Conservation (phyloP, 2,113 vertebrate species). For the Mandrillus leucophaeus region DNA sequence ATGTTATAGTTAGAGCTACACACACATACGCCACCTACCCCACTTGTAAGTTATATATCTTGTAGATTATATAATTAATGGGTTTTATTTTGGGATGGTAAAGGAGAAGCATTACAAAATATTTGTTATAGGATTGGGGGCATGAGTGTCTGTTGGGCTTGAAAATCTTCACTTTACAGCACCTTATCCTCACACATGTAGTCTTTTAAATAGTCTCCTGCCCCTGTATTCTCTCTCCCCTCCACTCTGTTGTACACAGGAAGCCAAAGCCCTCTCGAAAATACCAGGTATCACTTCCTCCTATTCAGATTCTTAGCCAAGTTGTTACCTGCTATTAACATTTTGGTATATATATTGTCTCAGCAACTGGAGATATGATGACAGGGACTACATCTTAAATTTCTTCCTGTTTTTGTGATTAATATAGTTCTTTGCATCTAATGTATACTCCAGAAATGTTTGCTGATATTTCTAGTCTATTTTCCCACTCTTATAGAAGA, state of each 20-base stretch:
- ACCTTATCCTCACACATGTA: neutral
- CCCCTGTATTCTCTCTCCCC: rapidly evolving
- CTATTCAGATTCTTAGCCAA: neutral
- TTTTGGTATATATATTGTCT: neutral
- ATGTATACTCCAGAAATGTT: neutral
- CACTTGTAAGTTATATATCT: neutral
- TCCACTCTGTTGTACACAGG: neutral
- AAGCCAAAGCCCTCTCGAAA: neutral
- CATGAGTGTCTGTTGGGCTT: neutral
- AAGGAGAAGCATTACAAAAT: neutral
- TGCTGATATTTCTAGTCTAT: slow-evolving; percentile 30
- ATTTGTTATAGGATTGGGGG: neutral
- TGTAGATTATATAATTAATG: neutral
- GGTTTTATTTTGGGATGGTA: slow-evolving; percentile 4
- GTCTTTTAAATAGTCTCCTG: neutral
- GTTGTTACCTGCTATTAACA: neutral
- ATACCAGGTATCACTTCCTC: neutral
- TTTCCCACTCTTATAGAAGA: neutral
- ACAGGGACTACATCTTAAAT: neutral
- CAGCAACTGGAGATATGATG: neutral
- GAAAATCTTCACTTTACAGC: neutral
- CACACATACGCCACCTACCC: neutral
- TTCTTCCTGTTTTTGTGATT: neutral
- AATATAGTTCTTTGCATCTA: neutral
- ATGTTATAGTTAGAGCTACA: neutral